A percentile compares a stretch with the other conserved stretches of the same genome.
phyloP scores from a whole-genome alignment of 1,140 invertebrate genomes.

The Bombyx mori region ASM3026992v2 NC_085118.1:11484001-11484500 shows the following conservation, averaged over 20 bases:
- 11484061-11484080: slow-evolving; percentile 94
- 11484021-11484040: slow-evolving; percentile 94
- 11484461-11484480: too few relatives aligned
- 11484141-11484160: too few relatives aligned
- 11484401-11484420: too few relatives aligned
- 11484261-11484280: slow-evolving; percentile 67
- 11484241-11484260: slow-evolving; percentile 71
- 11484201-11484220: slow-evolving; percentile 3
- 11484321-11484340: slow-evolving; percentile 76
- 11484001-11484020: slow-evolving; percentile 92
- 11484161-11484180: too few relatives aligned
- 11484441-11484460: too few relatives aligned
- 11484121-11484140: too few relatives aligned
- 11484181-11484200: not conserved
- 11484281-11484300: slow-evolving; percentile 64
- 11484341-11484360: slow-evolving; percentile 33
- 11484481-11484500: too few relatives aligned
- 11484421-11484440: too few relatives aligned
- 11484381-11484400: too few relatives aligned
- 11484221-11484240: slow-evolving; percentile 4
- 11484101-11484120: slow-evolving; percentile 85
- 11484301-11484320: slow-evolving; percentile 73
- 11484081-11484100: slow-evolving; percentile 91
- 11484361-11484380: too few relatives aligned
- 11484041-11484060: slow-evolving; percentile 96